These are phyloP conservation scores for Menidia menidia DNA, from an alignment of 2,797 vertebrate species.

Conservation along the genomic window DNA sequence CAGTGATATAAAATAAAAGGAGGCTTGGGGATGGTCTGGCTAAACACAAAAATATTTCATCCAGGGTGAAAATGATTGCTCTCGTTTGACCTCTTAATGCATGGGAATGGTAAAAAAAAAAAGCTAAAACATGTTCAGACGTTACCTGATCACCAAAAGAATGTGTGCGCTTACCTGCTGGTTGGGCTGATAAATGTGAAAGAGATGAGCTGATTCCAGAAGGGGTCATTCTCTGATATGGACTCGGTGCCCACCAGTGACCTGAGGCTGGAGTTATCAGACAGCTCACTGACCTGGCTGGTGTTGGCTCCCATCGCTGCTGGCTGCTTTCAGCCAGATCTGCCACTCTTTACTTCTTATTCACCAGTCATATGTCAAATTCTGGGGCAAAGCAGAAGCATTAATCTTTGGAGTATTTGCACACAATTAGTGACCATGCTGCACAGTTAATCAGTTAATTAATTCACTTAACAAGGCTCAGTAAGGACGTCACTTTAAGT, in stretches of 20 bases:
- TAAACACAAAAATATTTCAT: no score
- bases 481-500: neutral
- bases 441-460: neutral
- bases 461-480: neutral
- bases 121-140: neutral
- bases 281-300: conserved; percentile 93
- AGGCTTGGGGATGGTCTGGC: neutral
- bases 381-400: conserved; percentile 15
- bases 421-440: neutral
- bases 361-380: conserved; percentile 51
- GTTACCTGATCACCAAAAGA: neutral
- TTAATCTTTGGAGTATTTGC: neutral
- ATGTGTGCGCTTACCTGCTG: conserved; percentile 85
- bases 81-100: no score
- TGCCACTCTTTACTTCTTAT: conserved; percentile 48
- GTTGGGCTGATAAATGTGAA: conserved; percentile 95
- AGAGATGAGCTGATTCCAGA: conserved; percentile 99
- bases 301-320: conserved; percentile 94
- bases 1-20: neutral
- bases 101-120: neutral
- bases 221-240: conserved; percentile 95
- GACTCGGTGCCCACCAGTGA: conserved; percentile 89
- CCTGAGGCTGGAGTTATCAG: conserved; percentile 90
- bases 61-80: no score
- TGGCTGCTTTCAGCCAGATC: conserved; percentile 65